Percentiles rank a stretch among this genome's conserved stretches.
These are phyloP conservation scores for Pachycephala philippinensis DNA, from an alignment of 2,113 vertebrate species.

Conservation along the genomic window DNA sequence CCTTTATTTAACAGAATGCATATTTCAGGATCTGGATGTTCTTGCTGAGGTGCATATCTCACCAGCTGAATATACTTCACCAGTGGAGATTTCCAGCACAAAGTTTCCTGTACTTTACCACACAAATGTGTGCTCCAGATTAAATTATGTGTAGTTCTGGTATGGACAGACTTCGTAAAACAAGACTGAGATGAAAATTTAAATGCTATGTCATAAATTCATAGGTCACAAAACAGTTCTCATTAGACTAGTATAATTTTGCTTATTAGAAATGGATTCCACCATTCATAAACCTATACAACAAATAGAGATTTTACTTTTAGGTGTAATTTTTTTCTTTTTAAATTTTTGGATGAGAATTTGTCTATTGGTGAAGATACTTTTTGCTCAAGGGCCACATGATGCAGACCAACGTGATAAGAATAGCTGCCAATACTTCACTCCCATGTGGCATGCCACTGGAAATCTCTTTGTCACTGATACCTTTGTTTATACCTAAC, in stretches of 20 bases:
- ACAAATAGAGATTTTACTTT: not conserved
- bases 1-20: not conserved
- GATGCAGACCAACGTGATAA: not conserved
- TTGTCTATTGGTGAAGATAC: not conserved
- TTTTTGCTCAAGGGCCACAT: not conserved
- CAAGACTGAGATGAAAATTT: not conserved
- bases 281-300: not conserved
- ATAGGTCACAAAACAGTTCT: not conserved
- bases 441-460: not conserved
- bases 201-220: not conserved
- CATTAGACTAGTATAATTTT: not conserved
- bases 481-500: not conserved
- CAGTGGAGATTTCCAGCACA: not conserved
- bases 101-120: not conserved
- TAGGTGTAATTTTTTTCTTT: rapidly evolving
- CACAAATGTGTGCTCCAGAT: not conserved
- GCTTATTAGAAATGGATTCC: not conserved
- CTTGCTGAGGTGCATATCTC: not conserved
- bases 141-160: not conserved
- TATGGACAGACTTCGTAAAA: not conserved
- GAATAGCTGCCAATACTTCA: not conserved
- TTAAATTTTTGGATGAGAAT: not conserved
- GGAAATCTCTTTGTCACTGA: not conserved
- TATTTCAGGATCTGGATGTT: not conserved
- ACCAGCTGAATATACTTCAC: not conserved